Evolutionary conservation across 2,113 vertebrate species (phyloP).

Genomic region (Barnardius zonarius): DNA sequence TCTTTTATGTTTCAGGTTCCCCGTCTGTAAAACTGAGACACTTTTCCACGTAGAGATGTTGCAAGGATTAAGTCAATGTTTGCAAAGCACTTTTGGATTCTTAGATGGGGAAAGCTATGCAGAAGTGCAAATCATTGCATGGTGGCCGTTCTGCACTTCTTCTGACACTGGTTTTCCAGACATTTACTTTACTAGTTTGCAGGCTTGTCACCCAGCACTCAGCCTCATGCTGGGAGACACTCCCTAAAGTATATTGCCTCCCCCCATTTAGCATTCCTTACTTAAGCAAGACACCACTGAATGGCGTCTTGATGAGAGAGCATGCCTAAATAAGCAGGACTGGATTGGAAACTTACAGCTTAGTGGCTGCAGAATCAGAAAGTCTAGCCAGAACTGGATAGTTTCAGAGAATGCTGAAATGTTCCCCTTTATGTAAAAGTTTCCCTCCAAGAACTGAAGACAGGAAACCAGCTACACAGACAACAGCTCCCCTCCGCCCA

Average conservation of each 20-base stretch:
- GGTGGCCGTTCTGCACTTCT: neutral
- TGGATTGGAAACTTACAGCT: slow-evolving; percentile 54
- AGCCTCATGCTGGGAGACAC: slow-evolving; percentile 16
- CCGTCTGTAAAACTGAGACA: neutral
- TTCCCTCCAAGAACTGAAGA: slow-evolving; percentile 47
- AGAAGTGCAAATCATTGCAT: slow-evolving; percentile 2
- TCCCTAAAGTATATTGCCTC: slow-evolving; percentile 51
- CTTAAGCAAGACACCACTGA: slow-evolving; percentile 53
- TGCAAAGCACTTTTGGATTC: slow-evolving; percentile 40
- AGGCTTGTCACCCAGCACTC: slow-evolving; percentile 43
- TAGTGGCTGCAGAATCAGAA: slow-evolving; percentile 50
- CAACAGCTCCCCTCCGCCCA: slow-evolving; percentile 29
- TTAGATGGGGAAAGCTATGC: neutral
- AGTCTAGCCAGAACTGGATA: slow-evolving; percentile 55
- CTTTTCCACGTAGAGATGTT: neutral
- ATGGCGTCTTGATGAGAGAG: slow-evolving; percentile 10
- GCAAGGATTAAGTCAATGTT: slow-evolving; percentile 50
- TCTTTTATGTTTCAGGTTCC: neutral
- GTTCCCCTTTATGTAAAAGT: slow-evolving; percentile 31
- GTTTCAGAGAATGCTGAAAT: slow-evolving; percentile 50
- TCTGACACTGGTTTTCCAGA: slow-evolving; percentile 41
- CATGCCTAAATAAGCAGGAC: slow-evolving; percentile 61
- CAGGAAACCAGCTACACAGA: slow-evolving; percentile 51
- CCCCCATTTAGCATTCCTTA: slow-evolving; percentile 49
- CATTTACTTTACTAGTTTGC: slow-evolving; percentile 1